Conservation (phyloP, 2,888 invertebrate species). For the Bhutanitis thaidina region DNA sequence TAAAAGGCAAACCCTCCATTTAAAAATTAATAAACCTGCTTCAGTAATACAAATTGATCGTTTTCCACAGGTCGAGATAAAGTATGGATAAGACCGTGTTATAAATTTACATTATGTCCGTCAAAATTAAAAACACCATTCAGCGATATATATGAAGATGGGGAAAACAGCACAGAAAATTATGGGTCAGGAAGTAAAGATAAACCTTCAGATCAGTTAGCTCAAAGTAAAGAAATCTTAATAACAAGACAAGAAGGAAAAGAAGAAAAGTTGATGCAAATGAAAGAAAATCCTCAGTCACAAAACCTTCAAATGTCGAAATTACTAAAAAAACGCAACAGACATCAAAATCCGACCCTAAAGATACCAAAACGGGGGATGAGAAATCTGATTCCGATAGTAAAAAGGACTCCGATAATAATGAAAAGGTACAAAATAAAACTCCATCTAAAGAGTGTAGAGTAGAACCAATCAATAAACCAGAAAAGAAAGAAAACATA, state of each 20-base stretch:
- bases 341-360: not conserved
- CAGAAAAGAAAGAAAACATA: not conserved
- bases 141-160: constrained; percentile 21
- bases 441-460: not conserved
- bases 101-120: constrained; percentile 52
- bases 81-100: constrained; percentile 45
- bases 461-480: not conserved
- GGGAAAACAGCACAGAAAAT: constrained; percentile 11
- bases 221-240: not conserved
- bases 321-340: not conserved
- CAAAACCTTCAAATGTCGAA: not conserved
- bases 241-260: not conserved
- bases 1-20: no score
- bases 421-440: not conserved
- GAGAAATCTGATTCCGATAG: not conserved
- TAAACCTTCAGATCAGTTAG: constrained; percentile 11
- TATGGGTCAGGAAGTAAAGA: constrained; percentile 10
- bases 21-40: no score
- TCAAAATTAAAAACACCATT: constrained; percentile 42
- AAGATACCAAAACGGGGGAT: not conserved
- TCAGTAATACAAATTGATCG: no score
- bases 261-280: constrained; percentile 1
- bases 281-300: not conserved
- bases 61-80: constrained; percentile 44
- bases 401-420: not conserved